Base-by-base conservation (phyloP, 2,113 vertebrate species). In the Vulpes lagopus region DNA sequence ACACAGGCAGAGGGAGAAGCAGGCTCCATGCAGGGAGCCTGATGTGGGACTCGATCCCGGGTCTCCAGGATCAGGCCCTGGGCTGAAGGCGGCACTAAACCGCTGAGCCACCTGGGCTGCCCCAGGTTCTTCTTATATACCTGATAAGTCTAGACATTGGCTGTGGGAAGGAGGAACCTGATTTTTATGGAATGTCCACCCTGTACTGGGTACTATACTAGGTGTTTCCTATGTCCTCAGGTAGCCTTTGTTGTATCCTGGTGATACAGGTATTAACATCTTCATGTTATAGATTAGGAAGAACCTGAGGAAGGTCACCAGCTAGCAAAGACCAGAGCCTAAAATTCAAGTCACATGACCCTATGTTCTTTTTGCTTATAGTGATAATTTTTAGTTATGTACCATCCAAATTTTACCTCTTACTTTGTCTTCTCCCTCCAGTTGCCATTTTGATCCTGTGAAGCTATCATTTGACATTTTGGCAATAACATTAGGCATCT, bases 361-460 rank as follows among this genome's bases (percentile, higher is more conserved):
- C 7, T 69, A 2, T 69, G 5, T 76, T 92, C 27, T 89, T 96
- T 30, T 65, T 25, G 38, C 32, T 17, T 84, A 14, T 23, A 78
- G 27, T 93, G 62, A 51, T 84, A n/a, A 57, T 91, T 71, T 53
- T 74, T 55, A 78, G 10, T 89, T 92, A 25, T 8, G 0, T 60
- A 62, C 11, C 64, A 55, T 20, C 11, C 53, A 62, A 10, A 73
- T 76, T 73, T 67, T 78, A 8, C 51, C 51, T n/a, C 38, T 81
- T 80, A 60, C 74, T 64, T 76, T 95, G 1, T 89, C 15, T 92
- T 71, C 95, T 93, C 55, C 71, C 16, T 73, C 15, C 59, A 89
- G 67, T 62, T 65, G 80, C 49, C 92, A 91, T 89, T 95, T 95
- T 71, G 55, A 88, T 95, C 55, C 60, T 74, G 14, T 35, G 62